Evolutionary conservation across 2,797 vertebrate species (phyloP).

Genomic region (Accipiter badius): DNA sequence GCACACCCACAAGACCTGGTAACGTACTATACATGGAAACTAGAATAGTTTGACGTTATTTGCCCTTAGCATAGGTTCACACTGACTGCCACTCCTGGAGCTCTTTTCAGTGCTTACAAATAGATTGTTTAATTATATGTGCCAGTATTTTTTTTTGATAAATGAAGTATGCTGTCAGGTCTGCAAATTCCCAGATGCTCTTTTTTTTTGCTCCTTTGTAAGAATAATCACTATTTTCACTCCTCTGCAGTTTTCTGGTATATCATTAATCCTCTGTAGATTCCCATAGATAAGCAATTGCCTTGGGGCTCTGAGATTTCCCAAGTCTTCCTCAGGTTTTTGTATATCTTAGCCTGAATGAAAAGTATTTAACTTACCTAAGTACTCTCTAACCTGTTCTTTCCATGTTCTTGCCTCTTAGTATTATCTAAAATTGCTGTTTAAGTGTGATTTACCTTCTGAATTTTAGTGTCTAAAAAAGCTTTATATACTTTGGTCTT

Average conservation of each 20-base stretch:
- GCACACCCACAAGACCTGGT: neutral
- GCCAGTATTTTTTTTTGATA: neutral
- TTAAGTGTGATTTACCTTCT: neutral
- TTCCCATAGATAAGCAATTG: neutral
- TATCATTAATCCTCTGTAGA: neutral
- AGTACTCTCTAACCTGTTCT: neutral
- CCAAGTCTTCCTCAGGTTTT: neutral
- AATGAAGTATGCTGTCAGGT: neutral
- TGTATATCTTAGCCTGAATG: neutral
- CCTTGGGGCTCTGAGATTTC: neutral
- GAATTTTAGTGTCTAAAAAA: neutral
- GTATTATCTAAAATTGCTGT: neutral
- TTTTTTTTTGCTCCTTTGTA: neutral
- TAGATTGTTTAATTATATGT: neutral
- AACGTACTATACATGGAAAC: neutral
- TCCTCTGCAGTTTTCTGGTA: neutral
- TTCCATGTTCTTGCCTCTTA: neutral
- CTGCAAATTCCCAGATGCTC: neutral
- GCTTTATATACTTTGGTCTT: neutral
- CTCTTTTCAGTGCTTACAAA: neutral
- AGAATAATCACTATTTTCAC: neutral
- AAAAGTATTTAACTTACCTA: neutral
- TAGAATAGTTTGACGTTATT: neutral
- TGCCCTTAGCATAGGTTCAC: neutral
- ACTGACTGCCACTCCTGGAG: neutral